These are phyloP conservation scores for Sinohyriopsis cumingii DNA, from an alignment of 2,888 invertebrate species.

Conservation along the genomic window DNA sequence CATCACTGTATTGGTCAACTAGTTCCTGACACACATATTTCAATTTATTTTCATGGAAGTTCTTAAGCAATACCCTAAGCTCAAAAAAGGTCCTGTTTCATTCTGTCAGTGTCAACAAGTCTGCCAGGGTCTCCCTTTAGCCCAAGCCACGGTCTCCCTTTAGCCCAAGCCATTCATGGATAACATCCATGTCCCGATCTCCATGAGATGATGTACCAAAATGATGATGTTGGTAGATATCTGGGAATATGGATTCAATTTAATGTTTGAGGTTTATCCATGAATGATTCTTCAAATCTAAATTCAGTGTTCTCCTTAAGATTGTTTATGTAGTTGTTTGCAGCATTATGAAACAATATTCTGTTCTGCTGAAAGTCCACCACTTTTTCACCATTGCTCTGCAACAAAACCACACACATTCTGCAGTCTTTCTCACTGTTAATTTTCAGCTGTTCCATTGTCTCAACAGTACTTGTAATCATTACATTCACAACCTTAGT, in stretches of 20 bases:
- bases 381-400: slow-evolving; percentile 9
- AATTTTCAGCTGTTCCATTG: no score
- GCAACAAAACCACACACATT: slow-evolving; percentile 1
- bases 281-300: slow-evolving; percentile 23
- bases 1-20: no score
- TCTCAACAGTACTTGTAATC: no score
- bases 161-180: slow-evolving; percentile 10
- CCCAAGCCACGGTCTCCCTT: slow-evolving; percentile 6
- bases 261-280: slow-evolving; percentile 9
- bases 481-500: no score
- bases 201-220: not conserved
- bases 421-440: slow-evolving; percentile 7
- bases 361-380: slow-evolving; percentile 8
- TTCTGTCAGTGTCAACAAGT: slow-evolving; percentile 1
- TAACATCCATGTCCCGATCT: slow-evolving; percentile 1
- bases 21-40: no score
- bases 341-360: slow-evolving; percentile 19
- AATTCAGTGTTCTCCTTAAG: slow-evolving; percentile 9
- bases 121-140: not conserved
- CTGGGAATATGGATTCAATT: slow-evolving; percentile 15
- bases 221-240: slow-evolving; percentile 5
- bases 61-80: no score
- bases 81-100: no score
- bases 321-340: slow-evolving; percentile 12
- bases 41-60: no score